Evolutionary conservation across 2,797 vertebrate genomes (phyloP), one percentile per base, ranked within the genome.

Genomic region (Galago senegalensis): DNA sequence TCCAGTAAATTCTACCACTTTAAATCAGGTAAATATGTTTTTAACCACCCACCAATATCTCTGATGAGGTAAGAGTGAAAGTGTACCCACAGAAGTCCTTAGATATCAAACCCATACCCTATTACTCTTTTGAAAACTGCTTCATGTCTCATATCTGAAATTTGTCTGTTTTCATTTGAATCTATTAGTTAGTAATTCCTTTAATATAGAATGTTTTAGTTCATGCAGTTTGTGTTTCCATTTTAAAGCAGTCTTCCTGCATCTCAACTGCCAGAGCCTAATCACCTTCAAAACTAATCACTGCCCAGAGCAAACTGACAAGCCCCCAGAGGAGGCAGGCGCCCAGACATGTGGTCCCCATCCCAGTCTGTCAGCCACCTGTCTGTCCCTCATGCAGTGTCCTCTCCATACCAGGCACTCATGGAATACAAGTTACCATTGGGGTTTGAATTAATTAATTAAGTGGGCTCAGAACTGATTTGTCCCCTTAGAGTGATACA

Each of bases 241-340:
- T 87, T 91, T 83, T 76, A 91, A 95, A 90, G 73, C 60, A 23
- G 2, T 63, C 43, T 77, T 94, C 56, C 56, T 56, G 2, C 88
- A 27, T 58, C 31, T 72, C 31, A 31, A 2, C 72, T 91, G 23
- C 37, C 5, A 5, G 34, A 87, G 13, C n/a, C 53, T 60, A 5
- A 27, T 60, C 16, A 37, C 73, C 25, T 69, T 72, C 20, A 23
- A 70, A 43, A 49, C 81, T 43, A 40, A 53, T 20, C 61, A 56
- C 87, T 72, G 13, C 29, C 20, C 16, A 2, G 25, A 88, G n/a
- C 49, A 46, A 40, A 17, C 67, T 61, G 18, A 18, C 34, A 43
- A 13, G 3, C 37, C 29, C 16, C 25, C 14, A 8, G 53, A 65
- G 40, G 70, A 58, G 61, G 17, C 63, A 29, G 31, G 34, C 40